Evolutionary conservation across 2,797 vertebrate genomes (phyloP).

Genomic region (Clangula hyemalis): DNA sequence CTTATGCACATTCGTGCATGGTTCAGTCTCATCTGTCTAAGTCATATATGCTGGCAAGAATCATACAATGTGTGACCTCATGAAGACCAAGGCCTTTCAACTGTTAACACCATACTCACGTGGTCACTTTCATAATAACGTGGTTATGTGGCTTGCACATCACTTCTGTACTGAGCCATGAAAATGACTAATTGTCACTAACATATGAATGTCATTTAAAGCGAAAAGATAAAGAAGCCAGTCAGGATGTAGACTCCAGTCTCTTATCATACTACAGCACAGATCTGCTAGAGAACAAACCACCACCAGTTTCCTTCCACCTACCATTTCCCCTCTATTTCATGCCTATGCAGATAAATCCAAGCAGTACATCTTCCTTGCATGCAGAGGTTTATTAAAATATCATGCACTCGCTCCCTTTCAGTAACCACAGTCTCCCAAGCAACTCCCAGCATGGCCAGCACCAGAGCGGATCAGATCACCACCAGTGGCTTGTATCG

Average conservation of each 20-base stretch:
- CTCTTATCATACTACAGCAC: background rate
- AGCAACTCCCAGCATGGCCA: background rate
- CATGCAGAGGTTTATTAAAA: background rate
- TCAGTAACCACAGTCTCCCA: accelerated
- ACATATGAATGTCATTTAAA: background rate
- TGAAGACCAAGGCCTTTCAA: background rate
- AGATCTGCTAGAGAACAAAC: background rate
- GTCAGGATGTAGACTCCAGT: background rate
- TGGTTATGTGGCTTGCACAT: background rate
- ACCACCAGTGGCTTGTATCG: background rate
- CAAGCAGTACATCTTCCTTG: background rate
- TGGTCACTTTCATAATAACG: background rate
- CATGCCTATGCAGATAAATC: background rate
- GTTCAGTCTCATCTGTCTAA: background rate
- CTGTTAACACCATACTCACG: background rate
- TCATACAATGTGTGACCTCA: background rate
- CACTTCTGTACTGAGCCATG: background rate
- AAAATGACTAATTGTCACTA: background rate
- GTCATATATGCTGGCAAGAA: background rate
- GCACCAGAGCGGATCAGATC: background rate
- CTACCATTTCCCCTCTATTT: background rate
- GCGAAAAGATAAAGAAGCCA: background rate
- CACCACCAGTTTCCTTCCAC: background rate
- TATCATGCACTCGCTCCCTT: background rate
- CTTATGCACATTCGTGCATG: background rate